Percentiles rank a stretch among this genome's conserved stretches.
Evolutionary conservation across 2,797 vertebrate species (phyloP).

Genomic region (Manis javanica): DNA sequence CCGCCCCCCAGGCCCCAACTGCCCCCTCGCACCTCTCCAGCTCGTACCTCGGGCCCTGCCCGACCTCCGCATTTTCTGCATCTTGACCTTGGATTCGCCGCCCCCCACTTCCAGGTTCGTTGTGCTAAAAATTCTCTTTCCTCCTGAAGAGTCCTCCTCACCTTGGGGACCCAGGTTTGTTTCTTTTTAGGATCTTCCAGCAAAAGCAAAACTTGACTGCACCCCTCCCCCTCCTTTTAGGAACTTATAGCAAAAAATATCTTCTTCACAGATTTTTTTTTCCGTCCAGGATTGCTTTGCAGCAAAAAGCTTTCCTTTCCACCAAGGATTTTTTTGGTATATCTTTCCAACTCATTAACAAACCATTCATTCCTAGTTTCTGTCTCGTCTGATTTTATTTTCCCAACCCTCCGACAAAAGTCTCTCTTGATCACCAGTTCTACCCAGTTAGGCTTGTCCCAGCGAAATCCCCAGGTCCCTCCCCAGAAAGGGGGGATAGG

Average conservation of each 20-base stretch:
- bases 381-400: slow-evolving; percentile 7
- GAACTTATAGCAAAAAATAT: slow-evolving; percentile 27
- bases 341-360: neutral
- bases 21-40: slow-evolving; percentile 46
- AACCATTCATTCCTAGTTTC: neutral
- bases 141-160: neutral
- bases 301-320: slow-evolving; percentile 5
- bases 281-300: neutral
- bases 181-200: neutral
- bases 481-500: neutral
- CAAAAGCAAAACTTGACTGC: neutral
- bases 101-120: neutral
- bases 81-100: slow-evolving; percentile 60
- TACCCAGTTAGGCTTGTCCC: neutral
- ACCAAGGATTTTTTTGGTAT: slow-evolving; percentile 32
- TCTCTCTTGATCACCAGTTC: neutral
- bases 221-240: neutral
- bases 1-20: slow-evolving; percentile 52
- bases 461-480: neutral
- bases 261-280: neutral
- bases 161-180: neutral
- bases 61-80: slow-evolving; percentile 67
- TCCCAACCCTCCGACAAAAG: neutral
- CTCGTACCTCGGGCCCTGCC: slow-evolving; percentile 66
- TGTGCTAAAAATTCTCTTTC: neutral